These are phyloP conservation scores for Periophthalmodon schlosseri DNA, from an alignment of 2,113 vertebrate species.

Conservation along the genomic window DNA sequence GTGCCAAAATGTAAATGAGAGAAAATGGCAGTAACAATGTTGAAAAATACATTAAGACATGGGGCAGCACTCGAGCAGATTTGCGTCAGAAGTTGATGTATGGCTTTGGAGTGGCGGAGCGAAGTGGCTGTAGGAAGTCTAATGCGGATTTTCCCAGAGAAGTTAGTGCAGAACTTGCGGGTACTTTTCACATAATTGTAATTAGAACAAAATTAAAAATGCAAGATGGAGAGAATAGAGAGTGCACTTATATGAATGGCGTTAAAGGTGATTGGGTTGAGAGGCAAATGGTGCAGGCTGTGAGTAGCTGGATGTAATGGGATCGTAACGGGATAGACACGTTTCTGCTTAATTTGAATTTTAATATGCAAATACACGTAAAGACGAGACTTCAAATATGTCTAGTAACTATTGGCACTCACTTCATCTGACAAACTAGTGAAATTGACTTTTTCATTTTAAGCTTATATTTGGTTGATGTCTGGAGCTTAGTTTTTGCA, in stretches of 20 bases:
- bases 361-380: neutral
- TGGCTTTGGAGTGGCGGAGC: neutral
- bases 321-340: no score
- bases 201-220: neutral
- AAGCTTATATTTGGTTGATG: no score
- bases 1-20: conserved; percentile 20
- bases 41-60: conserved; percentile 8
- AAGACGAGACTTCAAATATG: neutral
- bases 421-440: neutral
- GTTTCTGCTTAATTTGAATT: neutral
- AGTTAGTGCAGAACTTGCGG: neutral
- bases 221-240: neutral
- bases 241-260: neutral
- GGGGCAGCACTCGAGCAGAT: conserved; percentile 3
- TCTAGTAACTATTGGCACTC: neutral
- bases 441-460: no score
- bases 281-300: neutral
- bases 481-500: no score
- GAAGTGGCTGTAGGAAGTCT: neutral
- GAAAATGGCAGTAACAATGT: neutral
- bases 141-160: neutral
- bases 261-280: neutral
- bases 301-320: neutral
- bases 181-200: neutral
- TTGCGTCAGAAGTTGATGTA: neutral